Evolutionary conservation across 2,888 invertebrate genomes (phyloP).

Genomic region (Chrysodeixis includens): DNA sequence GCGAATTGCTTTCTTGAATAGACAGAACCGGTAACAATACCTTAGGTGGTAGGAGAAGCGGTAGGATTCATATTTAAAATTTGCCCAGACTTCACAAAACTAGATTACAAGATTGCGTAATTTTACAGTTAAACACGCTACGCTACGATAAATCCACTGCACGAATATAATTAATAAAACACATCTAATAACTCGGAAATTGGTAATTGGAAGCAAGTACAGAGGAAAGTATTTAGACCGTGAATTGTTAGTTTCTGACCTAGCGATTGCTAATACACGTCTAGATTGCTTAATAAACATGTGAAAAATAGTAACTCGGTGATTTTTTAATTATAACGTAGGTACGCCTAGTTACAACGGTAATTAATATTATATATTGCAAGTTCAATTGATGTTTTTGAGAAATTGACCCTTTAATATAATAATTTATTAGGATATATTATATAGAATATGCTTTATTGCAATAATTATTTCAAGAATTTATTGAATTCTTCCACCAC

Average conservation of each 20-base stretch:
- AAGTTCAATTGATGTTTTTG: neutral
- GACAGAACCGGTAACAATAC: no score
- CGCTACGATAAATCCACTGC: neutral
- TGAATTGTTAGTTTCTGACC: constrained; percentile 11
- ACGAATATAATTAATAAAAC: constrained; percentile 1
- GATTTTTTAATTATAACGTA: constrained; percentile 4
- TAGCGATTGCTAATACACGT: neutral
- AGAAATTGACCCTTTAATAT: no score
- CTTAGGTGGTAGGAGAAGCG: no score
- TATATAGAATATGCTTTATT: no score
- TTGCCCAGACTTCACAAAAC: neutral
- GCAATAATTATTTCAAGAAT: no score
- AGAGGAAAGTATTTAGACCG: constrained; percentile 8
- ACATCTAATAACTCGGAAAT: constrained; percentile 6
- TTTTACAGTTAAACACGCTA: constrained; percentile 1
- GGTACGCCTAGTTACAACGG: neutral
- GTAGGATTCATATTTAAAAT: no score
- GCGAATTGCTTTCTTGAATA: no score
- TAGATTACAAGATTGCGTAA: neutral
- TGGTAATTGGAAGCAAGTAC: constrained; percentile 8
- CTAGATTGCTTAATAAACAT: constrained; percentile 1
- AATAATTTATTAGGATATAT: no score
- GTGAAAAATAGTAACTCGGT: constrained; percentile 7
- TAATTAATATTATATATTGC: neutral
- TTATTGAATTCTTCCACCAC: no score